phyloP scores from a whole-genome alignment of 2,797 vertebrate species.

The Triplophysa bombifrons region DNA sequence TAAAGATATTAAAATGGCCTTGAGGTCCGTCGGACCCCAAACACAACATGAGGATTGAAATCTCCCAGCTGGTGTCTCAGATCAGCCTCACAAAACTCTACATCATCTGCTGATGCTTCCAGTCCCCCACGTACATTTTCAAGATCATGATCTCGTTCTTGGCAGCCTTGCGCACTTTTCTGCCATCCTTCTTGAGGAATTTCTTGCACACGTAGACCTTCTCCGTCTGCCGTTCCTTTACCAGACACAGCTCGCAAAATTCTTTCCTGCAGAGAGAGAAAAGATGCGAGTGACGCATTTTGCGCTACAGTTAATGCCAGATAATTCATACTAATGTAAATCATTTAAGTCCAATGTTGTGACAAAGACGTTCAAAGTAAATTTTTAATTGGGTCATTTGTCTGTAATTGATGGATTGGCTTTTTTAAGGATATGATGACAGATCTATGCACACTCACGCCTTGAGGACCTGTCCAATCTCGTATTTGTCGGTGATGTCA shows the following conservation, averaged over 20 bases:
- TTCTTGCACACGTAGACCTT: constrained; percentile 88
- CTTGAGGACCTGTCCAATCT: constrained; percentile 85
- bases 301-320: neutral
- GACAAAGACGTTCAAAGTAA: neutral
- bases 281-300: constrained; percentile 26
- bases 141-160: constrained; percentile 91
- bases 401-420: constrained; percentile 27
- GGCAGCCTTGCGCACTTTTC: constrained; percentile 86
- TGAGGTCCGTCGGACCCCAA: neutral
- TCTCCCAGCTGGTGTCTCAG: constrained; percentile 7
- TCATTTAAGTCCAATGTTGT: neutral
- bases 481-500: constrained; percentile 87
- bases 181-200: constrained; percentile 88
- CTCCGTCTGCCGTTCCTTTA: constrained; percentile 83
- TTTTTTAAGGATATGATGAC: constrained; percentile 40
- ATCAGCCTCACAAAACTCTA: constrained; percentile 34
- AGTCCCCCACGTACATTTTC: constrained; percentile 80
- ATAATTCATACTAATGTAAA: neutral
- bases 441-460: constrained; percentile 76
- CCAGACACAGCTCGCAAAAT: constrained; percentile 87
- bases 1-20: constrained; percentile 7
- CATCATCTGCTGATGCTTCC: constrained; percentile 50
- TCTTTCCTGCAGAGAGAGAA: constrained; percentile 77
- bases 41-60: constrained; percentile 1
- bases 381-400: constrained; percentile 30